Conservation (phyloP, 2,888 invertebrate genomes). For the Phortica magna region DNA sequence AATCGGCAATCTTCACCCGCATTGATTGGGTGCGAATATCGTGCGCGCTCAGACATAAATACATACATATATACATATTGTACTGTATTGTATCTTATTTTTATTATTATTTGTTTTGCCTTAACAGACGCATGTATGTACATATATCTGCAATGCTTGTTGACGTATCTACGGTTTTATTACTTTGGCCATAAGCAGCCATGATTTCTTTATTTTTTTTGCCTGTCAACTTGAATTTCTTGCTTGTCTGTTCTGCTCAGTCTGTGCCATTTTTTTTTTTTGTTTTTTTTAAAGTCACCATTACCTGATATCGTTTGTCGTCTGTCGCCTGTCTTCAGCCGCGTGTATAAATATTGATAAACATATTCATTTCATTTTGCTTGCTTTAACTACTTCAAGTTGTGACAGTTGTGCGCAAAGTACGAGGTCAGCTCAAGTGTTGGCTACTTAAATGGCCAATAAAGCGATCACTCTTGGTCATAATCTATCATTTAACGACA, state of each 20-base stretch:
- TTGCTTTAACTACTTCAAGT: background rate
- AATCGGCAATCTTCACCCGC: background rate
- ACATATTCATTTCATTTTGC: background rate
- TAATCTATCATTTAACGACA: no score
- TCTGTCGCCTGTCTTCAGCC: background rate
- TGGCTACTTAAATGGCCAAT: no score
- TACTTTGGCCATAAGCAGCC: background rate
- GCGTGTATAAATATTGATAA: background rate
- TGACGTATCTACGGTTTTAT: background rate
- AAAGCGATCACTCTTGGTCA: no score
- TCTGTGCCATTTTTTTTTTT: background rate
- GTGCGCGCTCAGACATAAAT: background rate
- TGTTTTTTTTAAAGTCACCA: background rate
- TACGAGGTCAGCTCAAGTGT: background rate
- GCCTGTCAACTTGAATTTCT: background rate
- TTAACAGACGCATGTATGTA: background rate
- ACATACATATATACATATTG: background rate
- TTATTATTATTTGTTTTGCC: background rate
- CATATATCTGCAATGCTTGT: background rate
- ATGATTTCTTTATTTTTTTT: background rate
- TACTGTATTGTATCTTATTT: background rate
- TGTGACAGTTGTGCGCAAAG: constrained; percentile 9
- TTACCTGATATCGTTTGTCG: background rate
- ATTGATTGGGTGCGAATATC: background rate
- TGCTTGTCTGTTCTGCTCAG: background rate